Percentiles rank a stretch among this genome's conserved stretches.
Evolutionary conservation across 30 jellyfish, hydroid and myxozoan genomes (phyloP).

Genomic region (Turritopsis rubra): DNA sequence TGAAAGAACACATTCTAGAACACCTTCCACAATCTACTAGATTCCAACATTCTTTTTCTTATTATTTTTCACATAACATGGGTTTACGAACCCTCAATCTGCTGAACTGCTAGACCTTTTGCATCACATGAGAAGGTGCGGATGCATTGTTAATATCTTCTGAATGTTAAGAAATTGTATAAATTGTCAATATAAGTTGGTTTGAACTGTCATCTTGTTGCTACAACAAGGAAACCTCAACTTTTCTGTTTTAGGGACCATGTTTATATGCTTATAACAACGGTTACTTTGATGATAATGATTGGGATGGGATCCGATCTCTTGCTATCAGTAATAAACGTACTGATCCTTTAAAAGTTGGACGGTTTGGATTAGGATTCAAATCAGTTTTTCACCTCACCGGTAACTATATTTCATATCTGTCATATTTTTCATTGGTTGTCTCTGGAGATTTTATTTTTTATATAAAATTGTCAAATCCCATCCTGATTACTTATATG

Average conservation of each 20-base stretch:
- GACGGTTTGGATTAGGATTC: conserved; percentile 81
- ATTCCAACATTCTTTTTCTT: too few species aligned
- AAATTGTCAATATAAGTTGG: too few species aligned
- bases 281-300: conserved; percentile 44
- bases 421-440: background rate
- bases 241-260: conserved; percentile 48
- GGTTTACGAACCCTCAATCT: too few species aligned
- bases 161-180: too few species aligned
- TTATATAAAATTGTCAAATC: too few species aligned
- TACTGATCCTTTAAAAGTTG: conserved; percentile 70
- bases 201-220: background rate
- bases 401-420: conserved; percentile 21
- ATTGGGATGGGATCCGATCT: conserved; percentile 71
- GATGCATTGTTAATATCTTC: too few species aligned
- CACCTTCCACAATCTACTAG: too few species aligned
- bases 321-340: conserved; percentile 47
- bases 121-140: too few species aligned
- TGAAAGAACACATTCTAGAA: too few species aligned
- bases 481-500: too few species aligned
- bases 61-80: too few species aligned
- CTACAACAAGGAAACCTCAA: background rate
- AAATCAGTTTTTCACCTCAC: conserved; percentile 67
- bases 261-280: conserved; percentile 64
- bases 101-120: too few species aligned
- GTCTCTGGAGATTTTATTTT: background rate